Evolutionary conservation across 2,888 invertebrate genomes (phyloP), one percentile per base, ranked within the genome.

Genomic region (Muscina levida): DNA sequence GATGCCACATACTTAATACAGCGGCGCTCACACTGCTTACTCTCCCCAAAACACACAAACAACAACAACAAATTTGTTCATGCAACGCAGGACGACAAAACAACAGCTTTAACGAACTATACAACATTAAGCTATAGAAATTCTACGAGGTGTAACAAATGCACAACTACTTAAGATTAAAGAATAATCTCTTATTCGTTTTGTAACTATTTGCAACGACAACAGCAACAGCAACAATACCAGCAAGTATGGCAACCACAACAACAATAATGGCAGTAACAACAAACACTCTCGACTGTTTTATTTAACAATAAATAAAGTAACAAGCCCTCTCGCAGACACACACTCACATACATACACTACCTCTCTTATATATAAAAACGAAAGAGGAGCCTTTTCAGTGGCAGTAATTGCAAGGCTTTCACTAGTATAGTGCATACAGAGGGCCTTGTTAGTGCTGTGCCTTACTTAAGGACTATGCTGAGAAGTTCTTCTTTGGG

Each of bases 161-260:
- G 72, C 31, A 53, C 75, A 76, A 79, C 68, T 79, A 72, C 72
- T 76, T 72, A 62, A 56, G 72, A 72, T 68, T 79, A 62, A 72
- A 76, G 53, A 26, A 65, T 48, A 76, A 76, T 68, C 75, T 48
- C 67, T 72, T 62, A 5, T 62, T 56, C 51, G 59, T 62, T 62
- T 59, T 48, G 8, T 17, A 4, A 17, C 17, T 48, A 48, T 15
- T 48, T n/a, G 15, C 4, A 51, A 8, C 22, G 1, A 51, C 51
- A 51, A 19, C 22, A 51, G 1, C 19, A 19, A 11, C 51, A 51
- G 11, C 19, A 51, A 19, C 51, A 51, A 17, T 8, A 51, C 4
- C 3, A 17, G 19, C 22, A 44, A 44, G 2, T n/a, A 13, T n/a
- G n/a, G n/a, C n/a, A n/a, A n/a, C 44, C 11, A n/a, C 44, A 51